Base-by-base conservation (phyloP, 2,113 vertebrate species). In the Pagrus major region DNA sequence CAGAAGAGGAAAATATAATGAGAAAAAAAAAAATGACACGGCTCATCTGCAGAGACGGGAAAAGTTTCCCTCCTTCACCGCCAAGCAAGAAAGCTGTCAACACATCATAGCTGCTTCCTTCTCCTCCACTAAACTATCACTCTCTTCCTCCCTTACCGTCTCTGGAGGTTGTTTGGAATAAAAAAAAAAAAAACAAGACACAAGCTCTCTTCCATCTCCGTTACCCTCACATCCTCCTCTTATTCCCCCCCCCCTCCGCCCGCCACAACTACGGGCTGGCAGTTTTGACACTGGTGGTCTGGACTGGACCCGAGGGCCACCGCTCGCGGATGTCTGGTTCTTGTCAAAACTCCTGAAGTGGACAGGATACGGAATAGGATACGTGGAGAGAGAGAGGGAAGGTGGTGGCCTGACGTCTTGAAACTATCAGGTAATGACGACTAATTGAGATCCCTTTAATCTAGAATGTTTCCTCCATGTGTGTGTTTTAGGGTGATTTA, bases 371-470 rank as follows among this genome's bases (percentile, higher is more conserved):
- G 87, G 63, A 87, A 80, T 0, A 20, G 12, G 78, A 87, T 64
- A n/a, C 9, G 41, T 2, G 61, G 18, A 27, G 46, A n/a, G n/a
- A 18, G 33, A 10, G 51, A 20, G 16, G 3, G 2, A 27, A 25
- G 71, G 39, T 1, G 51, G 21, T 1, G 46, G 23, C 18, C 31
- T 8, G 74, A 60, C 1, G 71, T 76, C 88, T 85, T 85, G 85
- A 86, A 82, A 75, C 71, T 49, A 61, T 86, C 90, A 85, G 42
- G 64, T 87, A 78, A 88, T 74, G 76, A 74, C 71, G 63, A 51
- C 70, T 90, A 85, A 92, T 90, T 90, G 79, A 84, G 78, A 87
- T 86, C 66, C 65, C 81, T 90, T 89, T 89, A 88, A 90, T 91
- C 86, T 86, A 1, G 25, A 49, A 23, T 0, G 65, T 67, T 87